A percentile compares a stretch with the other conserved stretches of the same genome.
Conservation (phyloP, 2,888 invertebrate species). For the Mycalesis mineus region DNA sequence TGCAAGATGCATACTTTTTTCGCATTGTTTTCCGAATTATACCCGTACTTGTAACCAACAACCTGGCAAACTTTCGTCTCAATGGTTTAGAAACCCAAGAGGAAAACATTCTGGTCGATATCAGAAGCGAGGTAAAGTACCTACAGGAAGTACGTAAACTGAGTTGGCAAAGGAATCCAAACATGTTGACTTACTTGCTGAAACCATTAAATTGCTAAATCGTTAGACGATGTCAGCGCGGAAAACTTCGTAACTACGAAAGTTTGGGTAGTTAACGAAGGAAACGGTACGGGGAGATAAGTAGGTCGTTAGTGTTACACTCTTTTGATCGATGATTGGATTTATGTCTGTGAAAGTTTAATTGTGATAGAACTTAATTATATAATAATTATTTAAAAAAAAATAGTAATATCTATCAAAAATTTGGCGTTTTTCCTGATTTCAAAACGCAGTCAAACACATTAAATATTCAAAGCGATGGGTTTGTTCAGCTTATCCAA, state of each 20-base stretch:
- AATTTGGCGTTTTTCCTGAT: too few relatives aligned
- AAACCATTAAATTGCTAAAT: conserved; percentile 27
- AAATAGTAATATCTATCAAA: too few relatives aligned
- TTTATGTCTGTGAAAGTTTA: neutral
- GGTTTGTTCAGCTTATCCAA: too few relatives aligned
- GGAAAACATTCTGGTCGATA: too few relatives aligned
- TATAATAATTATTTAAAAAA: too few relatives aligned
- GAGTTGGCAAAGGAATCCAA: neutral
- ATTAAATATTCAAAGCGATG: too few relatives aligned
- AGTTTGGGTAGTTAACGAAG: conserved; percentile 26
- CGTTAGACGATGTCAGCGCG: conserved; percentile 25
- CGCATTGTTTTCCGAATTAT: too few relatives aligned
- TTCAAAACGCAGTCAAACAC: too few relatives aligned
- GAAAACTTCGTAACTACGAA: conserved; percentile 26
- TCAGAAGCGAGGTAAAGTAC: neutral
- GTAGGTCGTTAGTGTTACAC: conserved; percentile 14
- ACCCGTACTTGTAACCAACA: too few relatives aligned
- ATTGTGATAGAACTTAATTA: too few relatives aligned
- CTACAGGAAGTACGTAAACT: neutral
- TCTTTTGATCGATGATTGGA: conserved; percentile 21
- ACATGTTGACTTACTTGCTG: conserved; percentile 28
- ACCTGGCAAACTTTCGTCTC: too few relatives aligned
- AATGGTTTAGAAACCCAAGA: neutral
- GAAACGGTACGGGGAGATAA: conserved; percentile 10
- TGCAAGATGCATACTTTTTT: too few relatives aligned